Percentiles rank a stretch among this genome's conserved stretches.
Conservation (phyloP, 2,113 vertebrate genomes). For the Eptatretus burgeri region DNA sequence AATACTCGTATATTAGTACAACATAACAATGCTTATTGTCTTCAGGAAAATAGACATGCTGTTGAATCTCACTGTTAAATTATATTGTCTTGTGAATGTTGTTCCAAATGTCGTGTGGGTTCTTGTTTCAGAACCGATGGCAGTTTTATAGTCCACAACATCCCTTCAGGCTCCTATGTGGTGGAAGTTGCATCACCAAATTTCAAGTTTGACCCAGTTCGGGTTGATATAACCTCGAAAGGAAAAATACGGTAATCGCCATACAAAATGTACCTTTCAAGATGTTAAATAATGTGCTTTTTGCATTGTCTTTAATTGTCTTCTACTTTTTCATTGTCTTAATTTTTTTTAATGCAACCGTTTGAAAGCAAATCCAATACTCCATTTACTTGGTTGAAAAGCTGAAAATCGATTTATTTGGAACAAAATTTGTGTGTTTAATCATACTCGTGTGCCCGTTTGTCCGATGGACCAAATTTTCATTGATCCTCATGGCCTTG, state of each 20-base stretch:
- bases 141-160: conserved; percentile 74
- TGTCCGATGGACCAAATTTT: too few species aligned
- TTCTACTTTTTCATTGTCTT: too few species aligned
- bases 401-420: too few species aligned
- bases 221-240: conserved; percentile 96
- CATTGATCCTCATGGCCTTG: too few species aligned
- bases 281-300: background rate
- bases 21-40: too few species aligned
- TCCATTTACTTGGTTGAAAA: too few species aligned
- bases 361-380: too few species aligned
- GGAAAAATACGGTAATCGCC: conserved; percentile 75
- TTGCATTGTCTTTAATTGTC: background rate
- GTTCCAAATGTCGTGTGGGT: conserved; percentile 8
- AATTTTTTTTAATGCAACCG: too few species aligned
- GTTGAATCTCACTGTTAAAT: too few species aligned
- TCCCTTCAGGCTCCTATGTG: conserved; percentile 81
- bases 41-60: background rate
- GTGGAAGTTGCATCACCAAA: conserved; percentile 60
- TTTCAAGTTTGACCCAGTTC: conserved; percentile 55
- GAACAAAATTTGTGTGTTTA: too few species aligned
- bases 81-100: too few species aligned
- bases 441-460: too few species aligned
- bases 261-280: background rate
- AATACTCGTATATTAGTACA: background rate
- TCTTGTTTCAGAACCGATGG: conserved; percentile 46